phyloP scores from a whole-genome alignment of 2,113 vertebrate species.

The Takifugu flavidus region DNA sequence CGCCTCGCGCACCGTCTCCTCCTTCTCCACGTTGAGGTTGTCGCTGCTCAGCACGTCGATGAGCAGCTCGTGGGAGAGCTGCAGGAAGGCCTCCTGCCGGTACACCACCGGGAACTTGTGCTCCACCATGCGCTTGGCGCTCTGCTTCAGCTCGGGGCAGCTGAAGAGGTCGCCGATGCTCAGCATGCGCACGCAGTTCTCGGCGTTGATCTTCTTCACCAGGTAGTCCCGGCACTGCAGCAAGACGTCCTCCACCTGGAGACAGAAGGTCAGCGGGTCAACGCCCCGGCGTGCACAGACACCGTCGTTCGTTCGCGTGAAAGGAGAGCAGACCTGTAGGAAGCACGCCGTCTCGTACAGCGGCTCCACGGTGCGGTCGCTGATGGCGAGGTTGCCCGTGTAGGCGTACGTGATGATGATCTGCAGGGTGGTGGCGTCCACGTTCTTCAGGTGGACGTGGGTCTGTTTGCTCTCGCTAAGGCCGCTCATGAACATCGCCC shows the following conservation, averaged over 20 bases:
- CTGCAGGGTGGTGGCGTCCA: slow-evolving; percentile 91
- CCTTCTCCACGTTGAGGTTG: slow-evolving; percentile 98
- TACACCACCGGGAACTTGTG: slow-evolving; percentile 96
- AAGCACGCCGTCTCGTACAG: slow-evolving; percentile 99
- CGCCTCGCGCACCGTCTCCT: slow-evolving; percentile 96
- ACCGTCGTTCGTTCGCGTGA: no score
- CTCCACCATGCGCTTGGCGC: slow-evolving; percentile 97
- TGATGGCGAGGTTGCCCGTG: slow-evolving; percentile 94
- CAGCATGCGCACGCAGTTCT: slow-evolving; percentile 94
- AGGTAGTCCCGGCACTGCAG: slow-evolving; percentile 91
- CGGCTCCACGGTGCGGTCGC: slow-evolving; percentile 91
- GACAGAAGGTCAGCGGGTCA: not conserved
- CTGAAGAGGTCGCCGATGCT: slow-evolving; percentile 97
- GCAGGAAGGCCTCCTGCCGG: slow-evolving; percentile 94
- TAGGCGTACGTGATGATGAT: slow-evolving; percentile 96
- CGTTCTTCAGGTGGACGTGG: slow-evolving; percentile 90
- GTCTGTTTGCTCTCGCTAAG: slow-evolving; percentile 98
- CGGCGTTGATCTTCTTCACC: slow-evolving; percentile 97
- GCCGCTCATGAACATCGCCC: slow-evolving; percentile 98
- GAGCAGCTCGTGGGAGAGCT: slow-evolving; percentile 94
- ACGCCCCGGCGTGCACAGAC: no score
- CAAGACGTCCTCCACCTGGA: slow-evolving; percentile 94
- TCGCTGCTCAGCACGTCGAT: slow-evolving; percentile 96
- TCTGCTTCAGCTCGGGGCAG: slow-evolving; percentile 94
- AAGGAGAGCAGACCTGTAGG: slow-evolving; percentile 80